phyloP scores from a whole-genome alignment of 2,888 invertebrate species.

The Spodoptera picta region DNA sequence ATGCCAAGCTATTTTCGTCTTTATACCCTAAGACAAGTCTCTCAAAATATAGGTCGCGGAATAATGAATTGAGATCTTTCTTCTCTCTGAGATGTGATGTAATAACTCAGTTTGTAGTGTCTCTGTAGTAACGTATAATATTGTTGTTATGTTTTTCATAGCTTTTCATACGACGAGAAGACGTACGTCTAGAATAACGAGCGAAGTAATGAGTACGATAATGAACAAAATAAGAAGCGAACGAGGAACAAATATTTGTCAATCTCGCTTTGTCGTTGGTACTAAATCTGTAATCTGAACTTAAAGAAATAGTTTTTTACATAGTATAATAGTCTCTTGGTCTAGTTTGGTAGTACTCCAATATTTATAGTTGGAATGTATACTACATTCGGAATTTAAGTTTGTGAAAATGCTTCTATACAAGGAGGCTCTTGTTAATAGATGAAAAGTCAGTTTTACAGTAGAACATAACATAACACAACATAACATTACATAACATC shows the following conservation, averaged over 20 bases:
- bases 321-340: too few species aligned
- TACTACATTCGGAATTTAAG: too few species aligned
- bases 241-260: neutral
- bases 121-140: conserved; percentile 10
- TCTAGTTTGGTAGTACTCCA: too few species aligned
- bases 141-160: conserved; percentile 8
- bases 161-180: neutral
- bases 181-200: neutral
- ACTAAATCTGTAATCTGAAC: too few species aligned
- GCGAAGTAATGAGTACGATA: neutral
- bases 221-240: neutral
- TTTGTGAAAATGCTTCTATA: too few species aligned
- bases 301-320: too few species aligned
- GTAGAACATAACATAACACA: too few species aligned
- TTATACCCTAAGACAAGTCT: conserved; percentile 32
- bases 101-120: conserved; percentile 4
- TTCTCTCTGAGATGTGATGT: conserved; percentile 1
- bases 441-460: too few species aligned
- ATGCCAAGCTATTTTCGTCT: conserved; percentile 35
- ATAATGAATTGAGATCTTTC: conserved; percentile 27
- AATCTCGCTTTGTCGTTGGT: too few species aligned
- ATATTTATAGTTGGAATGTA: too few species aligned
- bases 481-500: too few species aligned
- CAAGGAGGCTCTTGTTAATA: too few species aligned
- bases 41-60: conserved; percentile 38